Base-by-base conservation (phyloP, 2,113 vertebrate species). In the Cephalophus harveyi region DNA sequence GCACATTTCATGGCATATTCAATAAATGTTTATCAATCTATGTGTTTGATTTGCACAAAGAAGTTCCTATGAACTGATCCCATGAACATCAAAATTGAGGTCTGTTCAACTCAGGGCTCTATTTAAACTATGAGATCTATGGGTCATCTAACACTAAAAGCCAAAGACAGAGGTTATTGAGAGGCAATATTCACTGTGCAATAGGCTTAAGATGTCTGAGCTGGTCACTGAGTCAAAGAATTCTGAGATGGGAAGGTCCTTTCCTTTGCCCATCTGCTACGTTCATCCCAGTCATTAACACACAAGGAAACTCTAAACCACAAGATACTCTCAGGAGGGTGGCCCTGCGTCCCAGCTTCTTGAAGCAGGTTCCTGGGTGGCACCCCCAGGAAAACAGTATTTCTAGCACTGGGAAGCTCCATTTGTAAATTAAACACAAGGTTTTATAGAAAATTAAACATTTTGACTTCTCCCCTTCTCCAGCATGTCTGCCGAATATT, bases 401-500 rank as follows among this genome's bases (percentile, higher is more conserved):
- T 21, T 83, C 67, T 74, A 67, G 59, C 60, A 10, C 85, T 2
- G 2, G 90, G 52, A 97, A 89, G 33, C 13, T 27, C 43, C 67
- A 11, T 89, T 71, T 71, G 25, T 15, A 0, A 57, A 83, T 57
- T 30, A 87, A 81, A 12, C 30, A 15, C 54, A 52, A 94, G 25
- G 57, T 2, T 84, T 82, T 54, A 43, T 12, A 14, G 1, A 36
- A 52, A 95, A 87, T 93, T 92, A 95, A 67, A 97, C 84, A 90
- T 67, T 93, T 97, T 71, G 64, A 92, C 57, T 87, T 17, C 87
- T 94, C 87, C 95, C 60, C 79, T 96, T 96, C 97, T 95, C 87
- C 46, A 40, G 43, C 6, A 17, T 55, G 87, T 78, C 89, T 97
- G 74, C 82, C 12, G 40, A 90, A 90, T 83, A 86, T 96, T 96